Evolutionary conservation across 1,140 invertebrate species (phyloP).

Genomic region (Drosophila baimaii): DNA sequence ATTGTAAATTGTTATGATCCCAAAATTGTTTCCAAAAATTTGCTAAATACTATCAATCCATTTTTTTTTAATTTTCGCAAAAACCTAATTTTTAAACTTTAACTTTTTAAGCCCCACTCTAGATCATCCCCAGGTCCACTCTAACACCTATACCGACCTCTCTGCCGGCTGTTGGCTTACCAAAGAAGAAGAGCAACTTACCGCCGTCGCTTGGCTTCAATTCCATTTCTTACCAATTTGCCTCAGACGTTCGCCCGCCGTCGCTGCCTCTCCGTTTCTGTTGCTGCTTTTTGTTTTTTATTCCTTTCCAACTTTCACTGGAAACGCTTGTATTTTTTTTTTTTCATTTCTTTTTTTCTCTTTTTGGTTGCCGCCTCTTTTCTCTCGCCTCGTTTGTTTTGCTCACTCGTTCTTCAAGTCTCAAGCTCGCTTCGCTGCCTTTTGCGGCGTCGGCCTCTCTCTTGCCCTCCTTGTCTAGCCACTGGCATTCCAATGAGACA

Average conservation of each 20-base stretch:
- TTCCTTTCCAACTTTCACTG: conserved; percentile 72
- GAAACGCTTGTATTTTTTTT: conserved; percentile 23
- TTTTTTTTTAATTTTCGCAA: too few relatives aligned
- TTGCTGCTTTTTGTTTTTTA: conserved; percentile 12
- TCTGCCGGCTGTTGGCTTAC: conserved; percentile 12
- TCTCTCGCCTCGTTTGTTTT: conserved; percentile 48
- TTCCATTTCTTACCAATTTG: conserved; percentile 58
- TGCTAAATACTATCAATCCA: too few relatives aligned
- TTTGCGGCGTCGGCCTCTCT: conserved; percentile 15
- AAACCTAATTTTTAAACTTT: too few relatives aligned
- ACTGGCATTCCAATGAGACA: conserved; percentile 2
- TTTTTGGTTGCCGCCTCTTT: conserved; percentile 39
- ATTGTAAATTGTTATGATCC: too few relatives aligned
- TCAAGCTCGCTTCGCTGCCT: conserved; percentile 30
- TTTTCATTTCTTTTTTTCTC: conserved; percentile 6
- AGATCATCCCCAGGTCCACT: neutral
- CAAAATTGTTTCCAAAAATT: too few relatives aligned
- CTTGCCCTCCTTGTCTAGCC: neutral
- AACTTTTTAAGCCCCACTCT: too few relatives aligned
- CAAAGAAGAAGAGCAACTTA: conserved; percentile 38
- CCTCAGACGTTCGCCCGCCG: conserved; percentile 8
- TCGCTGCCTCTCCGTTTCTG: conserved; percentile 31
- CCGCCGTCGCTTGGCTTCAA: conserved; percentile 34
- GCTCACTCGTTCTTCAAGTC: conserved; percentile 38
- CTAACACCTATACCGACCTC: conserved; percentile 2